Evolutionary conservation across 2,888 invertebrate genomes (phyloP).

Genomic region (Drosophila anomelani): DNA sequence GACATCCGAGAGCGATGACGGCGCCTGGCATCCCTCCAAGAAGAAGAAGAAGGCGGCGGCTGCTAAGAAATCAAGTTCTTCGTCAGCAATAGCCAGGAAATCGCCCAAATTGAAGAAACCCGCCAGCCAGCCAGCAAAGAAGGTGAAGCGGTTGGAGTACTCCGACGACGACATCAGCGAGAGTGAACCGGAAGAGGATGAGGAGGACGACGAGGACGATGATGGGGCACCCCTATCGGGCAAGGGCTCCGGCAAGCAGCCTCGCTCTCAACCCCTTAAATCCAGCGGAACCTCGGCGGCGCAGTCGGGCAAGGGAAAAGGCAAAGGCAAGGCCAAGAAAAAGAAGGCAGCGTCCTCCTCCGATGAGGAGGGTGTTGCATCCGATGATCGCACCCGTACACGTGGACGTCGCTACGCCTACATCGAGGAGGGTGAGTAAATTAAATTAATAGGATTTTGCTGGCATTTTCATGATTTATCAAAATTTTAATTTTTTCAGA

Average conservation of each 20-base stretch:
- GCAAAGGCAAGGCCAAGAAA: conserved; percentile 75
- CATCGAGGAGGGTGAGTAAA: conserved; percentile 80
- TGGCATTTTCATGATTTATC: not conserved
- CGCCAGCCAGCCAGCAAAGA: conserved; percentile 56
- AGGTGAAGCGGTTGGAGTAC: conserved; percentile 78
- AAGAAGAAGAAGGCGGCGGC: conserved; percentile 73
- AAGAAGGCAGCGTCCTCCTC: conserved; percentile 74
- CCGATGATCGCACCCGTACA: conserved; percentile 85
- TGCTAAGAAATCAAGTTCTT: conserved; percentile 60
- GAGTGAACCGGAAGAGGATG: conserved; percentile 88
- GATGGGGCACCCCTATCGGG: conserved; percentile 67
- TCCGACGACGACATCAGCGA: conserved; percentile 82
- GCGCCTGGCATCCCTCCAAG: conserved; percentile 82
- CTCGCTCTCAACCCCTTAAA: conserved; percentile 79
- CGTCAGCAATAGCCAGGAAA: conserved; percentile 67
- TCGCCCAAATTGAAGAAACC: conserved; percentile 77
- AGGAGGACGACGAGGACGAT: conserved; percentile 86
- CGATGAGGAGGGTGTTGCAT: conserved; percentile 89
- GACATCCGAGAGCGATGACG: conserved; percentile 83
- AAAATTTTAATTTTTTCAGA: conserved; percentile 52
- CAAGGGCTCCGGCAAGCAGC: conserved; percentile 81
- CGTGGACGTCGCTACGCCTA: conserved; percentile 84
- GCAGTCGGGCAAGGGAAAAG: conserved; percentile 52
- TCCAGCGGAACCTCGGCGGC: conserved; percentile 86
- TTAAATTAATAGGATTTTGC: not conserved